phyloP scores from a whole-genome alignment of 1,140 invertebrate genomes.

The Euura saliciscinereae region DNA sequence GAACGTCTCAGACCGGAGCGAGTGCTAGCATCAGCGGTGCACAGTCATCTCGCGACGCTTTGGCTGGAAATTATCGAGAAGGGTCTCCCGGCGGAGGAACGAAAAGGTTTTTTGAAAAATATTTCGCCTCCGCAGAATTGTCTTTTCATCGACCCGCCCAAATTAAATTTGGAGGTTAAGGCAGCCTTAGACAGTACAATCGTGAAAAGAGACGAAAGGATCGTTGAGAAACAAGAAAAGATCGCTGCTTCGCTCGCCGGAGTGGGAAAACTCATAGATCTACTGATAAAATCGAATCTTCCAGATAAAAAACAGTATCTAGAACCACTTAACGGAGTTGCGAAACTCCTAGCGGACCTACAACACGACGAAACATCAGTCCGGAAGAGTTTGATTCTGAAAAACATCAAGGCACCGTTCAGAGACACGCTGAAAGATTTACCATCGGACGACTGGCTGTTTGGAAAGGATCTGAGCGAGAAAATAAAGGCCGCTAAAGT shows the following conservation, averaged over 20 bases:
- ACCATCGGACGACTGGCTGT: constrained; percentile 19
- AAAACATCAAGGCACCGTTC: constrained; percentile 24
- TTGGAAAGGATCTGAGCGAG: constrained; percentile 18
- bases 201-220: constrained; percentile 23
- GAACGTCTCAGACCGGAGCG: constrained; percentile 19
- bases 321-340: constrained; percentile 19
- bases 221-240: constrained; percentile 19
- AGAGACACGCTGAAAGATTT: constrained; percentile 19
- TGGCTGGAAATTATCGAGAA: constrained; percentile 9
- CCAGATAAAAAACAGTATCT: constrained; percentile 21
- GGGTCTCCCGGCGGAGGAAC: constrained; percentile 9
- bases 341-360: neutral
- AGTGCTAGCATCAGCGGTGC: constrained; percentile 19
- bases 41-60: constrained; percentile 15
- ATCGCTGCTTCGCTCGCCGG: constrained; percentile 16
- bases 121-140: constrained; percentile 25
- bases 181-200: constrained; percentile 14
- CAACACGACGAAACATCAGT: constrained; percentile 19
- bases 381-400: constrained; percentile 19
- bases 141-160: constrained; percentile 20
- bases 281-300: constrained; percentile 23
- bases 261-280: constrained; percentile 17
- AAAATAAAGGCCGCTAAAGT: constrained; percentile 22
- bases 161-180: constrained; percentile 24
- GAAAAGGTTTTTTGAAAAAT: constrained; percentile 18